These are phyloP conservation scores for Poeciliopsis prolifica DNA, from an alignment of 2,113 vertebrate genomes.

Conservation along the genomic window DNA sequence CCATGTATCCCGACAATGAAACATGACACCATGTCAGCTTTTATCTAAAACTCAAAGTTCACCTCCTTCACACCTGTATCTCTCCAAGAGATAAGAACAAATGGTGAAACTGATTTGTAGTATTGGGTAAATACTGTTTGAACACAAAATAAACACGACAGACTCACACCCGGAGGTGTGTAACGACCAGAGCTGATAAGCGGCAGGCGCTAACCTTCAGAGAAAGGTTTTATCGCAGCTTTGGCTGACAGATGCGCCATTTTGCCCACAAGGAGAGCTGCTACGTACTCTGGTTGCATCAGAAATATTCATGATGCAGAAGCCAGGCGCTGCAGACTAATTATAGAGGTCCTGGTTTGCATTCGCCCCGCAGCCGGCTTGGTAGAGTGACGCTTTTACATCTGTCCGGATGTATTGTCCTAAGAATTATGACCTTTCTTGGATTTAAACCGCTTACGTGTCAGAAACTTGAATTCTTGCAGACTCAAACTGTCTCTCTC, in stretches of 20 bases:
- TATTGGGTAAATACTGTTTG: slow-evolving; percentile 4
- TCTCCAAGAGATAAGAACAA: slow-evolving; percentile 22
- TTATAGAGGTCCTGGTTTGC: slow-evolving; percentile 66
- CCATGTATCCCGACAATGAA: not conserved
- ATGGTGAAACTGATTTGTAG: not conserved
- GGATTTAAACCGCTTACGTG: not conserved
- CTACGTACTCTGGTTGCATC: slow-evolving; percentile 58
- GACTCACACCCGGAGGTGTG: slow-evolving; percentile 1
- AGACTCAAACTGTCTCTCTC: not conserved
- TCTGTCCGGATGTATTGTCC: slow-evolving; percentile 2
- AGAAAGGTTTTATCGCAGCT: slow-evolving; percentile 27
- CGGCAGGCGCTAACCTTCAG: not conserved
- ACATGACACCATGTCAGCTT: slow-evolving; percentile 28
- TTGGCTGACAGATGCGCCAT: slow-evolving; percentile 6
- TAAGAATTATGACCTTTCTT: not conserved
- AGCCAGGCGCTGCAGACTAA: slow-evolving; percentile 51
- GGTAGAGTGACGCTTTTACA: not conserved
- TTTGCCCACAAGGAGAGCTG: slow-evolving; percentile 43
- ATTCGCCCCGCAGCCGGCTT: slow-evolving; percentile 30
- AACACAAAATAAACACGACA: not conserved
- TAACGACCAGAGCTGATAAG: slow-evolving; percentile 6
- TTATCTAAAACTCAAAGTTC: slow-evolving; percentile 42
- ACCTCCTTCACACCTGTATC: slow-evolving; percentile 18
- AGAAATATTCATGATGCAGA: slow-evolving; percentile 67
- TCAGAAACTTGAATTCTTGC: too few species aligned